Conservation (phyloP, 2,888 invertebrate species). For the Drosophila antonietae region DNA sequence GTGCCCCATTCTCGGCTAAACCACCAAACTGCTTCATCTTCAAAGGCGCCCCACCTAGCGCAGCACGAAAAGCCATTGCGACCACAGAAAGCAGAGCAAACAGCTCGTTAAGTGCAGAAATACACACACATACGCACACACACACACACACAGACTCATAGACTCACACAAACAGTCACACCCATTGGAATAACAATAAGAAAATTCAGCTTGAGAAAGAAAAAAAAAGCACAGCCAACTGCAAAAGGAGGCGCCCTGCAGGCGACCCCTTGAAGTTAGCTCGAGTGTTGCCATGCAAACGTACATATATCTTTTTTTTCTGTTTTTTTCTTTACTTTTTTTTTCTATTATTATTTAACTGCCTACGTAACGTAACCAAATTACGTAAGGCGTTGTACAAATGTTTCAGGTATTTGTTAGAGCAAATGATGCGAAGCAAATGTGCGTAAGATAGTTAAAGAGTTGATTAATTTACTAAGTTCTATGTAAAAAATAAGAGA, state of each 20-base stretch:
- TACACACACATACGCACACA: slow-evolving; percentile 8
- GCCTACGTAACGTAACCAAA: slow-evolving; percentile 54
- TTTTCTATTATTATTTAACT: slow-evolving; percentile 47
- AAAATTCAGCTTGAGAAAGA: slow-evolving; percentile 42
- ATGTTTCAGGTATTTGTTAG: slow-evolving; percentile 11
- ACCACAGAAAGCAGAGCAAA: slow-evolving; percentile 58
- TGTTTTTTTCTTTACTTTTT: too few relatives aligned
- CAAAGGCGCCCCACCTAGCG: slow-evolving; percentile 21
- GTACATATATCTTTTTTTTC: slow-evolving; percentile 21
- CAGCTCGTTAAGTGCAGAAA: slow-evolving; percentile 65
- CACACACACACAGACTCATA: background rate
- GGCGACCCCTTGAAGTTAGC: slow-evolving; percentile 46
- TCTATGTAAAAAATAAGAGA: too few relatives aligned
- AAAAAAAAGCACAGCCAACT: slow-evolving; percentile 49
- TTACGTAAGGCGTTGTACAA: slow-evolving; percentile 55
- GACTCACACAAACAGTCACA: slow-evolving; percentile 4
- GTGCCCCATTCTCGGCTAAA: background rate
- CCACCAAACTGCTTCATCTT: slow-evolving; percentile 11
- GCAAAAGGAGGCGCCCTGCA: slow-evolving; percentile 26
- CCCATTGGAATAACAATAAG: slow-evolving; percentile 49
- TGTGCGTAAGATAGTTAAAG: slow-evolving; percentile 1
- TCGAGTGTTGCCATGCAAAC: slow-evolving; percentile 66
- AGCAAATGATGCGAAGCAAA: slow-evolving; percentile 35
- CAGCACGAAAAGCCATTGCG: slow-evolving; percentile 40
- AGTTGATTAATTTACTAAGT: background rate